Evolutionary conservation across 2,888 invertebrate species (phyloP).

Genomic region (Ferdinandea cuprea): DNA sequence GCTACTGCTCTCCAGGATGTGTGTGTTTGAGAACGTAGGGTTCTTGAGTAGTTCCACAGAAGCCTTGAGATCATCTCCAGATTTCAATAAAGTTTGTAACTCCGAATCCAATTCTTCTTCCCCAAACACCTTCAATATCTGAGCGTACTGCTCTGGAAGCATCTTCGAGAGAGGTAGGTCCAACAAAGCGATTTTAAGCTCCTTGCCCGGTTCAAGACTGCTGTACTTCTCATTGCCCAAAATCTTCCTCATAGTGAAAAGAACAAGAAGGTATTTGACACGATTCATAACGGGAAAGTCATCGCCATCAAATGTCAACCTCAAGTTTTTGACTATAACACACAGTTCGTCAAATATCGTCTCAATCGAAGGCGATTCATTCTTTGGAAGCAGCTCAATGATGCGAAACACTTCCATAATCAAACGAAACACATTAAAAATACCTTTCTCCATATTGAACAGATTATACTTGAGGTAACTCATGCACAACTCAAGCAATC

Average conservation of each 20-base stretch:
- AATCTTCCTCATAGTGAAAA: slow-evolving; percentile 76
- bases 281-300: slow-evolving; percentile 77
- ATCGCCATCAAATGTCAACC: slow-evolving; percentile 57
- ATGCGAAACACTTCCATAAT: slow-evolving; percentile 72
- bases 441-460: slow-evolving; percentile 63
- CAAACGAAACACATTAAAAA: slow-evolving; percentile 64
- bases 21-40: slow-evolving; percentile 50
- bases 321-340: slow-evolving; percentile 63
- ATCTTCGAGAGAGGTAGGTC: slow-evolving; percentile 75
- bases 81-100: slow-evolving; percentile 71
- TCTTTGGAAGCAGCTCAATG: slow-evolving; percentile 59
- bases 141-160: slow-evolving; percentile 71
- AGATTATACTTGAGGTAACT: slow-evolving; percentile 63
- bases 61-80: slow-evolving; percentile 65
- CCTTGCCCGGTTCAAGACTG: slow-evolving; percentile 39
- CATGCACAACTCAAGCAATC: slow-evolving; percentile 76
- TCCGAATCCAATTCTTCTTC: slow-evolving; percentile 12
- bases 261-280: slow-evolving; percentile 77
- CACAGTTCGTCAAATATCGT: slow-evolving; percentile 67
- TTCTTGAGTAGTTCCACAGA: slow-evolving; percentile 74
- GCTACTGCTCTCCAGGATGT: slow-evolving; percentile 72
- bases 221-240: slow-evolving; percentile 63
- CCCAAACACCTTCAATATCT: slow-evolving; percentile 51
- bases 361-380: slow-evolving; percentile 64
- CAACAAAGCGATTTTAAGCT: slow-evolving; percentile 74